These are phyloP conservation scores for Dicerorhinus sumatrensis DNA, from an alignment of 2,113 vertebrate genomes.

Conservation along the genomic window DNA sequence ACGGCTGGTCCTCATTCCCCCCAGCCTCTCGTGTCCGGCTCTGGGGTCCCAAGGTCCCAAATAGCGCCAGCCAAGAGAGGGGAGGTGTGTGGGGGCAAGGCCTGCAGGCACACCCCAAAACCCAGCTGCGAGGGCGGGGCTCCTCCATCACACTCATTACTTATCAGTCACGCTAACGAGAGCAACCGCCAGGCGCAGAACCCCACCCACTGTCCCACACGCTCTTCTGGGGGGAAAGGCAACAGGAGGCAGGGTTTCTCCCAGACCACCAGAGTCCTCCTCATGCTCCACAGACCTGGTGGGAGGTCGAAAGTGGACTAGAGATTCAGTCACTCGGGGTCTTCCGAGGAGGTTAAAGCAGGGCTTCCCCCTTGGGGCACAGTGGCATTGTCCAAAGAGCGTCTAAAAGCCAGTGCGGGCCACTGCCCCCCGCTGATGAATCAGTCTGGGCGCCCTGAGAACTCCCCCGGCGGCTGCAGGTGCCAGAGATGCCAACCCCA, in stretches of 20 bases:
- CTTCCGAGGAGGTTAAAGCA: not conserved
- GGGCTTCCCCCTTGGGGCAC: not conserved
- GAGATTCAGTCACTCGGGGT: not conserved
- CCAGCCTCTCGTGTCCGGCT: not conserved
- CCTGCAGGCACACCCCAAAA: not conserved
- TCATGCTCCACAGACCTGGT: not conserved
- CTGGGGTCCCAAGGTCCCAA: not conserved
- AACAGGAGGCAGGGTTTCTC: not conserved
- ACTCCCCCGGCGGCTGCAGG: not conserved
- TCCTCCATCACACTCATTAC: not conserved
- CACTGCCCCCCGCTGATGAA: not conserved
- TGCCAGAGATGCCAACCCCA: too few relatives aligned
- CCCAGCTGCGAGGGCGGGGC: not conserved
- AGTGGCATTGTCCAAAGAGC: not conserved
- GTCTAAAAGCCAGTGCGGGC: not conserved
- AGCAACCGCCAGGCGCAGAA: not conserved
- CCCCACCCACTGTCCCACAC: not conserved
- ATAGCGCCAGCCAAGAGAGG: not conserved
- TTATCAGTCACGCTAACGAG: fast-evolving
- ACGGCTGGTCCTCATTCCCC: not conserved
- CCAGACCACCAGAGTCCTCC: not conserved
- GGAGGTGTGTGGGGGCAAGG: not conserved
- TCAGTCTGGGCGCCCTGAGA: not conserved
- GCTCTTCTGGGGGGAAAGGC: not conserved
- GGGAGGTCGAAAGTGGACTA: not conserved